These are phyloP conservation scores for Mesoclemmys tuberculata DNA, from an alignment of 2,113 vertebrate species.

Conservation along the genomic window DNA sequence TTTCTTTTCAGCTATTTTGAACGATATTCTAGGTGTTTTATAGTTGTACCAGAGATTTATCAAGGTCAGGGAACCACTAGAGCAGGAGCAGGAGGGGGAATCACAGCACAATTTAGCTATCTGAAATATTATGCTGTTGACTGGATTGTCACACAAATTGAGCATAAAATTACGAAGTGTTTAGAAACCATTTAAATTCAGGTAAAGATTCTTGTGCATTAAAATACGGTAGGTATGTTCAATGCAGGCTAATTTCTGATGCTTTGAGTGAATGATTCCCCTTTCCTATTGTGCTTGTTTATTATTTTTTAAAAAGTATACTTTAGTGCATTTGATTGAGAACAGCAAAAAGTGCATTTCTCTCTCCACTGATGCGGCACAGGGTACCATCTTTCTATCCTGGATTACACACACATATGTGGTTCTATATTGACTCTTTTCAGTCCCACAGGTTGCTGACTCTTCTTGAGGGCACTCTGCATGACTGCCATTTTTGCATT, in stretches of 20 bases:
- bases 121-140: conserved; percentile 46
- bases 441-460: background rate
- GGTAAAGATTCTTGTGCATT: background rate
- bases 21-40: background rate
- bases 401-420: background rate
- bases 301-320: background rate
- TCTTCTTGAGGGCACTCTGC: background rate
- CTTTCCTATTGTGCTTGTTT: background rate
- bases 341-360: background rate
- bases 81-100: conserved; percentile 39
- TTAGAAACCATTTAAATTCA: background rate
- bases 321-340: background rate
- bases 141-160: conserved; percentile 34
- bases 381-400: background rate
- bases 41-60: conserved; percentile 7
- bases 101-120: conserved; percentile 18
- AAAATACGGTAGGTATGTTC: background rate
- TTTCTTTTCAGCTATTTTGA: conserved; percentile 40
- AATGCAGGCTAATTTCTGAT: background rate
- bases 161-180: background rate
- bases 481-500: background rate
- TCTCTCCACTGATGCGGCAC: background rate
- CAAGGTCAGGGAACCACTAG: conserved; percentile 46
- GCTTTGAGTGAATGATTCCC: background rate
- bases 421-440: background rate